Evolutionary conservation across 2,797 vertebrate species (phyloP).

Genomic region (Tapera naevia): DNA sequence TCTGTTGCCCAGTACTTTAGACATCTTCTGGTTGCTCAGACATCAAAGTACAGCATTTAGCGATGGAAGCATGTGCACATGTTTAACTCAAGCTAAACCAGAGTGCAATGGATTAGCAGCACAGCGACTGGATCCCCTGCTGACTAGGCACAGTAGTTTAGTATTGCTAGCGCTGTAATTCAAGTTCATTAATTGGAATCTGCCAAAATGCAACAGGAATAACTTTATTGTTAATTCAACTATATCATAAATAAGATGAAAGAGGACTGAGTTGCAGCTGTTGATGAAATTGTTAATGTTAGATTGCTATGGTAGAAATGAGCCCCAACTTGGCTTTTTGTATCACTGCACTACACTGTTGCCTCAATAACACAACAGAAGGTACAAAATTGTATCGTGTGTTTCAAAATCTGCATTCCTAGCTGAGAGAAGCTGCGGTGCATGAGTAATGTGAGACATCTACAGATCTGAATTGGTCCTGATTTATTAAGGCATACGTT

Average conservation of each 20-base stretch:
- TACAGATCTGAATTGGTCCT: neutral
- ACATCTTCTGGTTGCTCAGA: neutral
- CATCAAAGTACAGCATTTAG: neutral
- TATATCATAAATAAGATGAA: neutral
- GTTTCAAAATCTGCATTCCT: neutral
- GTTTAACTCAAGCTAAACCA: neutral
- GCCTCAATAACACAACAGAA: neutral
- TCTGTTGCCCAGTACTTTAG: neutral
- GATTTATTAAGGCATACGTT: neutral
- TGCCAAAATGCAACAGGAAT: neutral
- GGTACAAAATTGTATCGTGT: neutral
- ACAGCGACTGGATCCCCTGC: neutral
- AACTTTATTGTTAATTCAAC: neutral
- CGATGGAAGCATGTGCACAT: neutral
- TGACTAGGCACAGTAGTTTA: neutral
- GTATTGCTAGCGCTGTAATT: neutral
- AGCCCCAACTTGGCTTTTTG: neutral
- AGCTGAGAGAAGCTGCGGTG: neutral
- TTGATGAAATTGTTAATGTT: neutral
- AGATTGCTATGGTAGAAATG: neutral
- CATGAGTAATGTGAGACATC: neutral
- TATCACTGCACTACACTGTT: rapidly evolving
- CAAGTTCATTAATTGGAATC: neutral
- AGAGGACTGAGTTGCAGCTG: neutral
- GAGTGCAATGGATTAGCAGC: neutral